Evolutionary conservation across 2,113 vertebrate species (phyloP), one percentile per base, ranked within the genome.

Genomic region (Dendropsophus ebraccatus): DNA sequence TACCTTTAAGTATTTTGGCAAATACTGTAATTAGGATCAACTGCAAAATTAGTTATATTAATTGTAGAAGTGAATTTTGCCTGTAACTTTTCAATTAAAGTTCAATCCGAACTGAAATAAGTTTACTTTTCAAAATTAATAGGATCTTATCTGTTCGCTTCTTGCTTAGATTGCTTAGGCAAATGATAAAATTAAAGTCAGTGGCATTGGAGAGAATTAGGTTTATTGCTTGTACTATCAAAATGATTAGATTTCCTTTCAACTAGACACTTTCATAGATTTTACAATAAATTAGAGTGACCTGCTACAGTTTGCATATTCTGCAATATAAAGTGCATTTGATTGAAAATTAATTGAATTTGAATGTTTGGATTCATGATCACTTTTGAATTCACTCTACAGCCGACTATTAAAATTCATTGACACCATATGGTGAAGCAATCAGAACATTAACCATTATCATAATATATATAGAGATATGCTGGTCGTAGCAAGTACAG

Each of bases 201-300:
- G 37, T 76, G 47, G 25, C 8, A 50, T 17, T 76, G 45, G 47
- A 76, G n/a, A 76, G 14, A 76, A 28, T 47, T 0, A 76, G 16
- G n/a, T 52, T 52, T 76, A 50, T 76, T 76, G 45, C 47, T 17
- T 76, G 16, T 52, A 50, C 73, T 52, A 50, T 76, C 6, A 76
- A 30, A 28, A 19, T 76, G 23, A 74, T 74, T 74, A 74, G 72
- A 45, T 19, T 41, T 76, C 47, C 25, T 52, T 25, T 49, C 13
- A 50, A 19, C 47, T 17, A 50, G 73, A 30, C 12, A 76, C 73
- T 74, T 74, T 74, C n/a, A 49, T 50, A 76, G 41, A 76, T 76
- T 76, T 76, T 76, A 52, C 45, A 17, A 28, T 50, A 76, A 49
- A 76, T 28, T 50, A 76, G 45, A 74, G 5, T 49, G 13, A 8